Base-by-base conservation (phyloP, 2,888 invertebrate species). In the Metalampra italica region DNA sequence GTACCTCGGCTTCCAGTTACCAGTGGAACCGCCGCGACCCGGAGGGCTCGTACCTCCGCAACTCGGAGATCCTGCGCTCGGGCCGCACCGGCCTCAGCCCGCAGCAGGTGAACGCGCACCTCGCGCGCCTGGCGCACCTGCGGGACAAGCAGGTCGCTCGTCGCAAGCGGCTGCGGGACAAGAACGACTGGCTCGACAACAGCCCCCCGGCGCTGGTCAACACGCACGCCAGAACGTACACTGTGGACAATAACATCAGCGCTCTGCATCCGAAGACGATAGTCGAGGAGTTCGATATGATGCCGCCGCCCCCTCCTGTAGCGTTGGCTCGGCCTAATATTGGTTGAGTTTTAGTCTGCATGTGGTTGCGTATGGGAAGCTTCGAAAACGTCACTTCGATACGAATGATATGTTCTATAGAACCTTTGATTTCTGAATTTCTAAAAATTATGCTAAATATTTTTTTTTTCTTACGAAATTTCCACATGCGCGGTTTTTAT, bases 201-300 rank as follows among this genome's bases (percentile, higher is more conserved):
- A 9, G 12, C 51, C 72, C 75, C 0, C 69, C 66, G 29, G 73
- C 74, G 0, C 73, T 90, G 13, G 75, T 86, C 5, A 79, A 89
- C 14, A 87, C 90, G 0, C 91, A 90, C 63, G 90, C 85, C 7
- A 66, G 81, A 11, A 92, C 91, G 0, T 92, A 91, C 66, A 90
- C 87, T 7, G 75, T 91, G 30, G 82, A 90, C 41, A 88, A 87
- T 54, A 88, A 89, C 52, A 82, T 90, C 51, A 90, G 90, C 66
- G 91, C 91, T 0, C 71, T 91, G 4, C 91, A 92, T 60, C 92
- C 92, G 1, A 90, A 90, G 57, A 87, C 90, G 0, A 92, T 92
- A 36, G 90, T 92, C 0, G 92, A 92, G 62, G 88, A 88, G 57
- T 85, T 90, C 57, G 82, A 86, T 34, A 82, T 82, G 51, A 82